Evolutionary conservation across 2,113 vertebrate species (phyloP).

Genomic region (Atractosteus spatula): DNA sequence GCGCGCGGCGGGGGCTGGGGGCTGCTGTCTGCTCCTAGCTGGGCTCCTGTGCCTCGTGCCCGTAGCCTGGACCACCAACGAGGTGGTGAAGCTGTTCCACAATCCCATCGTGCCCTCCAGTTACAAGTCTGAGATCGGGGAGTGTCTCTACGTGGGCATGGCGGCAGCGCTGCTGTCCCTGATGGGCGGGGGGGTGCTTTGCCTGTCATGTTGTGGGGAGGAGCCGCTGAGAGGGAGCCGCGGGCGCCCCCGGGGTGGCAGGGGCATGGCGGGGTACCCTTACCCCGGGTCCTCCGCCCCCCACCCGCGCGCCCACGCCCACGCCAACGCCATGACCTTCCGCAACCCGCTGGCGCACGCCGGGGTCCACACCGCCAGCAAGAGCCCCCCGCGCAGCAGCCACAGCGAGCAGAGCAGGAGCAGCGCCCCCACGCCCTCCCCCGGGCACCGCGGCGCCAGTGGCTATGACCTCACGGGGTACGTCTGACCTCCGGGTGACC

Average conservation of each 20-base stretch:
- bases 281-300: constrained; percentile 40
- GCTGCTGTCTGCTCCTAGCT: constrained; percentile 69
- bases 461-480: constrained; percentile 70
- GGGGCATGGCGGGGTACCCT: constrained; percentile 51
- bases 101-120: constrained; percentile 72
- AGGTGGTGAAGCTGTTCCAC: constrained; percentile 86
- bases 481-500: constrained; percentile 43
- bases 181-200: constrained; percentile 80
- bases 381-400: constrained; percentile 15
- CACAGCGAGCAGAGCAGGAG: not conserved
- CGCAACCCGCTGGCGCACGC: constrained; percentile 49
- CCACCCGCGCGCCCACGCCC: constrained; percentile 18
- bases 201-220: constrained; percentile 71
- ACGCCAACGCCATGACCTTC: constrained; percentile 49
- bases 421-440: constrained; percentile 1
- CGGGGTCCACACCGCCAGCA: constrained; percentile 26
- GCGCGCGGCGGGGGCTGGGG: constrained; percentile 73
- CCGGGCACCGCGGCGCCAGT: constrained; percentile 28
- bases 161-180: constrained; percentile 79
- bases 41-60: constrained; percentile 87
- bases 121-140: constrained; percentile 87
- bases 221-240: constrained; percentile 1
- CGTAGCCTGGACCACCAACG: constrained; percentile 85
- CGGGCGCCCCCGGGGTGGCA: constrained; percentile 27
- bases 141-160: constrained; percentile 86